Percentiles rank a stretch among this genome's conserved stretches.
These are phyloP conservation scores for Opisthocomus hoazin DNA, from an alignment of 2,113 vertebrate genomes.

Conservation along the genomic window DNA sequence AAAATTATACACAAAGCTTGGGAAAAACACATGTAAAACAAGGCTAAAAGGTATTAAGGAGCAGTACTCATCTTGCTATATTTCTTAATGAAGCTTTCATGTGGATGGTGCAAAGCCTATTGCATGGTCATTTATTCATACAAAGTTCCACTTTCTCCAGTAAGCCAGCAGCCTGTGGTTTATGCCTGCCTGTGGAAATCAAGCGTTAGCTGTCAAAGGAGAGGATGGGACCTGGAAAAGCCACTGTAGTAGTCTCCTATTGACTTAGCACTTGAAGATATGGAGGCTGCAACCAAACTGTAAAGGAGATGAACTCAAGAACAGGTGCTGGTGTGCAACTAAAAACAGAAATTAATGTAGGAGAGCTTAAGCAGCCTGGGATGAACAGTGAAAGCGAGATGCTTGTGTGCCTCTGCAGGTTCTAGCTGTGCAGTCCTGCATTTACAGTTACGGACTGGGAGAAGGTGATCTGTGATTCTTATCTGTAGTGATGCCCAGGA, in stretches of 20 bases:
- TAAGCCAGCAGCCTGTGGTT: rapidly evolving
- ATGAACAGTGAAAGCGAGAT: not conserved
- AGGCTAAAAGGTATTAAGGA: not conserved
- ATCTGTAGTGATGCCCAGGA: not conserved
- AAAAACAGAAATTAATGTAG: conserved; percentile 4
- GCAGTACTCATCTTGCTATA: not conserved
- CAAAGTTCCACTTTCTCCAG: not conserved
- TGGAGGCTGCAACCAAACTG: not conserved
- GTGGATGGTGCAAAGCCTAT: not conserved
- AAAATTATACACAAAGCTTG: not conserved
- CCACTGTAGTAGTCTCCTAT: not conserved
- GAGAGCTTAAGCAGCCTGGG: not conserved
- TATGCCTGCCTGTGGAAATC: not conserved
- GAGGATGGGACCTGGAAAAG: not conserved
- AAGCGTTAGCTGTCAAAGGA: not conserved
- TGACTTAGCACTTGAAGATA: not conserved
- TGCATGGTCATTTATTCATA: not conserved
- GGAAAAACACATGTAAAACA: not conserved
- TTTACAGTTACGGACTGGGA: not conserved
- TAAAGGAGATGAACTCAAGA: not conserved
- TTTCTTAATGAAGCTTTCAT: not conserved
- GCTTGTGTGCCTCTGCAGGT: not conserved
- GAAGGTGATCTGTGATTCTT: not conserved
- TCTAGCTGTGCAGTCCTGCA: not conserved
- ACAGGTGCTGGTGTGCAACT: conserved; percentile 12